Evolutionary conservation across 2,797 vertebrate species (phyloP).

Genomic region (Stomatorhinus walkeri): DNA sequence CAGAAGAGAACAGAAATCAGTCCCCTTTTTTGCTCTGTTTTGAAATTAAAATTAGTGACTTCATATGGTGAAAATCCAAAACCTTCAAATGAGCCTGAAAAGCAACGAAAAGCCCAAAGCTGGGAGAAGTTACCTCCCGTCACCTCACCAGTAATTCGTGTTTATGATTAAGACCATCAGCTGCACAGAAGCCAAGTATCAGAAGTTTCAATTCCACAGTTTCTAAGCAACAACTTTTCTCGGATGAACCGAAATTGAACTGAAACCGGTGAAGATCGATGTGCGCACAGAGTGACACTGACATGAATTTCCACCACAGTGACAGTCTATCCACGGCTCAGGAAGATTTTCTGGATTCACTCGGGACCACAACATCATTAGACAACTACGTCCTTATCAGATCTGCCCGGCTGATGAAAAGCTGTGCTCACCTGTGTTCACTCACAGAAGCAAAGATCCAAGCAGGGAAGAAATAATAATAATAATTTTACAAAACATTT

Average conservation of each 20-base stretch:
- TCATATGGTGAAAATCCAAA: neutral
- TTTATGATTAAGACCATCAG: neutral
- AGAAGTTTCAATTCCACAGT: neutral
- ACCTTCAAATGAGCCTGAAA: neutral
- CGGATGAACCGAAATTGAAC: neutral
- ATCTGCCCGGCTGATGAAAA: neutral
- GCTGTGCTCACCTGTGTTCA: neutral
- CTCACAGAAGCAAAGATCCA: neutral
- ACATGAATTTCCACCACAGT: neutral
- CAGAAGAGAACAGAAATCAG: neutral
- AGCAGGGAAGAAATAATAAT: neutral
- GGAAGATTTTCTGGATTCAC: constrained; percentile 12
- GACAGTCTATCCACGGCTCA: neutral
- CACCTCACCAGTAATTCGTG: neutral
- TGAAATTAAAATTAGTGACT: constrained; percentile 15
- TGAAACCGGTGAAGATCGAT: neutral
- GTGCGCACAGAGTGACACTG: neutral
- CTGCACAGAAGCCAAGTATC: neutral
- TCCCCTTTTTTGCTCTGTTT: neutral
- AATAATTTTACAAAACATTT: neutral
- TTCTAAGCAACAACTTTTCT: neutral
- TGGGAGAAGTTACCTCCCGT: neutral
- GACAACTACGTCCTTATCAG: neutral
- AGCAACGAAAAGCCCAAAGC: neutral
- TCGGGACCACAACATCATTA: constrained; percentile 14